Evolutionary conservation across 1,140 invertebrate species (phyloP).

Genomic region (Sipha flava): DNA sequence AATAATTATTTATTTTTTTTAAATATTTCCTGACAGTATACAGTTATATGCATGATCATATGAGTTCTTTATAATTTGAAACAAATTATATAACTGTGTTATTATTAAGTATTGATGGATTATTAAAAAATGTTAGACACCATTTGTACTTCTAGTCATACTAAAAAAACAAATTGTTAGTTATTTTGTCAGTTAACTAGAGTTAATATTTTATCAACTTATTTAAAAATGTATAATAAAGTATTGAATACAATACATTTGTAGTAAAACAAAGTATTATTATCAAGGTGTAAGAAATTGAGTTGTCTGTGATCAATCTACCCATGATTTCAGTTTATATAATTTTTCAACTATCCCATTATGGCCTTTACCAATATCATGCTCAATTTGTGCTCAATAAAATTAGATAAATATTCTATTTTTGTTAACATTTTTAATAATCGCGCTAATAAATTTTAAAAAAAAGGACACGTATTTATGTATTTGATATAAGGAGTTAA

Average conservation of each 20-base stretch:
- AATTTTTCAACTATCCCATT: not conserved
- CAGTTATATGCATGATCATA: too few relatives aligned
- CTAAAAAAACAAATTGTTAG: not conserved
- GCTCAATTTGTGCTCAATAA: slow-evolving; percentile 1
- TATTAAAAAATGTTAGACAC: too few relatives aligned
- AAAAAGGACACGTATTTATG: not conserved
- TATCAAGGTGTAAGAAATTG: not conserved
- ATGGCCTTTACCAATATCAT: not conserved
- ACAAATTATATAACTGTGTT: too few relatives aligned
- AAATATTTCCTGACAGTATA: too few relatives aligned
- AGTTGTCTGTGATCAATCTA: not conserved
- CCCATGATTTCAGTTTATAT: not conserved
- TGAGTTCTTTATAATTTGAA: too few relatives aligned
- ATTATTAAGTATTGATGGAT: too few relatives aligned
- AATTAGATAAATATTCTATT: not conserved
- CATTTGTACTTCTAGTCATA: not conserved
- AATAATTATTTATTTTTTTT: too few relatives aligned
- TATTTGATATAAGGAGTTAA: not conserved
- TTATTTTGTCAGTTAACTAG: not conserved
- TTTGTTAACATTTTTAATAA: not conserved
- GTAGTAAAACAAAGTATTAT: not conserved
- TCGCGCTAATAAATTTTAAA: not conserved
- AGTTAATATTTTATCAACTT: not conserved
- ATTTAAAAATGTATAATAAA: not conserved
- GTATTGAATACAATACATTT: not conserved